Base-by-base conservation (phyloP, 2,797 vertebrate genomes). In the Gila robusta region DNA sequence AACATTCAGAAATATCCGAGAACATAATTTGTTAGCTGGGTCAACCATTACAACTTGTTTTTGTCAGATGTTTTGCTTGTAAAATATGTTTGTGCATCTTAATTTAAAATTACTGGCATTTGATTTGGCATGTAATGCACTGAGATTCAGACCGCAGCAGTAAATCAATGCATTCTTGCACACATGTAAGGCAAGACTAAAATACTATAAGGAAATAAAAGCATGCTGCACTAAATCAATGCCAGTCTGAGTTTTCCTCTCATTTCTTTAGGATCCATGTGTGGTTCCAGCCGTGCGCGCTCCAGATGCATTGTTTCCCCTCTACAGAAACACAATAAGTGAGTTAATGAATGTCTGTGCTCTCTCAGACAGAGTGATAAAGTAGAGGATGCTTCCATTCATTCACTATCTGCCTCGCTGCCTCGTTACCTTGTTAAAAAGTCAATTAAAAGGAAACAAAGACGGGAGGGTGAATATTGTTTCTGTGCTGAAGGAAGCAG, bases 401-500 rank as follows among this genome's bases (percentile, higher is more conserved):
- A 82, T 82, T 72, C 85, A 78, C 85, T 91, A 91, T 91, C 91
- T 92, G 91, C 90, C 92, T 92, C 92, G 88, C 90, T 87, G 91
- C 92, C 93, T 91, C 92, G 89, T 82, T 87, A 90, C 91, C 94
- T 94, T 91, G 92, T 95, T 94, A 94, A 95, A 95, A 95, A 94
- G 93, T 94, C 92, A 94, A 94, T 95, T 94, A 94, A 94, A 94
- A 89, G 88, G 90, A 93, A 94, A 94, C 93, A 94, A 94, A 94
- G 62, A 14, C 3, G 67, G 71, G 21, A 6, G 83, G 69, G 41
- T 74, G 83, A 85, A 85, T 84, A 87, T 82, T 86, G 77, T 81
- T 86, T 72, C 66, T 56, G 79, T 72, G 41, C 79, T 66, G 67
- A 85, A 79, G 72, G 77, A 81, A 85, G 83, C 72, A 64, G 47